phyloP scores from a whole-genome alignment of 2,888 invertebrate genomes.

The Cephus pygmeus region DNA sequence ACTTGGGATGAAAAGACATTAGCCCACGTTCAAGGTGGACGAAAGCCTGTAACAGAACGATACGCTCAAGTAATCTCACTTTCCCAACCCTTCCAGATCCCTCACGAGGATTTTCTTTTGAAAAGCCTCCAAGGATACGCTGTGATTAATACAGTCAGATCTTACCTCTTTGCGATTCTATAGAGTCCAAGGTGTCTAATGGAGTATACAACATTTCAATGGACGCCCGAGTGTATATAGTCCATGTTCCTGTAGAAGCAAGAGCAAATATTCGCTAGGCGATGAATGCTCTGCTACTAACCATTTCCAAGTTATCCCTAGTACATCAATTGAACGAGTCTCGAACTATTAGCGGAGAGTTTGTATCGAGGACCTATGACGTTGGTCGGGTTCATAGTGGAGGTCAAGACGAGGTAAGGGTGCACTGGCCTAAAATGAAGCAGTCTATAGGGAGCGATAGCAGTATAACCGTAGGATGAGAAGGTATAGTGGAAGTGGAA shows the following conservation, averaged over 20 bases:
- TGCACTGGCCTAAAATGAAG: not conserved
- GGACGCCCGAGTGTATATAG: not conserved
- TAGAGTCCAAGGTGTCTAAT: not conserved
- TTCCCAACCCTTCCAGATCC: not conserved
- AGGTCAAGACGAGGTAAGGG: not conserved
- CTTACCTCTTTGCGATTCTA: not conserved
- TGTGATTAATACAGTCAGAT: not conserved
- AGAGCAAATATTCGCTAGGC: not conserved
- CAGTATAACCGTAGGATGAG: not conserved
- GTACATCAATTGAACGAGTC: not conserved
- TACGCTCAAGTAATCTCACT: not conserved
- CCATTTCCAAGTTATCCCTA: not conserved
- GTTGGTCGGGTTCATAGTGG: not conserved
- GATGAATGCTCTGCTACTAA: not conserved
- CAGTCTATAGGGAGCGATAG: not conserved
- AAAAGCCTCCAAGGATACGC: not conserved
- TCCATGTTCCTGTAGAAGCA: not conserved
- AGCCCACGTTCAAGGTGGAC: not conserved
- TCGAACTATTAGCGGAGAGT: not conserved
- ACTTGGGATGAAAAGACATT: conserved; percentile 21
- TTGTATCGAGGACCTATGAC: not conserved
- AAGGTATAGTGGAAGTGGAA: not conserved
- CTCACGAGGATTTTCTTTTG: not conserved
- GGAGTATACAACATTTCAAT: not conserved
- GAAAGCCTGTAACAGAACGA: not conserved